Conservation (phyloP, 2,797 vertebrate genomes). For the Anguilla obscura region DNA sequence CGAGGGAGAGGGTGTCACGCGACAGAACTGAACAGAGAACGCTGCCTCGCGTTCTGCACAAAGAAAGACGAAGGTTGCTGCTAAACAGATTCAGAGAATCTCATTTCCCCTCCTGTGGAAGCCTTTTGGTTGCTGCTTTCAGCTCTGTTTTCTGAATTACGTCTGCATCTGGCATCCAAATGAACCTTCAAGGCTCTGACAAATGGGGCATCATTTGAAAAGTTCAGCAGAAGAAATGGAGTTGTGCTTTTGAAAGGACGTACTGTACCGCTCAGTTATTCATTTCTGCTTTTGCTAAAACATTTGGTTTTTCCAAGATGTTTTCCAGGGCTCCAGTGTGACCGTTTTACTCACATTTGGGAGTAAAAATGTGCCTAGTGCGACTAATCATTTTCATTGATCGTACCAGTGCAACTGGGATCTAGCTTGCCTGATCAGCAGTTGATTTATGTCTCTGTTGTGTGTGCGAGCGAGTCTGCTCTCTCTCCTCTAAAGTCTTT, state of each 20-base stretch:
- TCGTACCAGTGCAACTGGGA: too few species aligned
- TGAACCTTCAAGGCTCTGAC: neutral
- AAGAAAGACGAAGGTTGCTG: conserved; percentile 21
- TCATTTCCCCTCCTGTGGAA: conserved; percentile 30
- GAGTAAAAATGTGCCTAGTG: too few species aligned
- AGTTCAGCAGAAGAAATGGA: neutral
- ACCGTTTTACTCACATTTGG: too few species aligned
- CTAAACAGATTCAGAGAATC: conserved; percentile 51
- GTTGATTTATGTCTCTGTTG: too few species aligned
- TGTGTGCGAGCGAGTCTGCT: too few species aligned
- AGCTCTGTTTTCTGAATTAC: conserved; percentile 33
- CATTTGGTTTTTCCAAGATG: neutral
- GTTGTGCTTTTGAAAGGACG: neutral
- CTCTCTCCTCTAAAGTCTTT: too few species aligned
- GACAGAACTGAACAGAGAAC: conserved; percentile 20
- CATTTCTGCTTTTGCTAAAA: neutral
- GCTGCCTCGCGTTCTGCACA: neutral
- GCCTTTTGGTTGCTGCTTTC: conserved; percentile 31
- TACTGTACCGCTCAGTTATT: neutral
- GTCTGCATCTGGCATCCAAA: neutral
- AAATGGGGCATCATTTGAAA: neutral
- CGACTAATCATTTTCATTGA: too few species aligned
- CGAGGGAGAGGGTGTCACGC: conserved; percentile 29
- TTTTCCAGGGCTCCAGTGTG: too few species aligned
- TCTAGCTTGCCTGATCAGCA: too few species aligned